Conservation (phyloP, 2,113 vertebrate species). For the Mystacornis crossleyi region DNA sequence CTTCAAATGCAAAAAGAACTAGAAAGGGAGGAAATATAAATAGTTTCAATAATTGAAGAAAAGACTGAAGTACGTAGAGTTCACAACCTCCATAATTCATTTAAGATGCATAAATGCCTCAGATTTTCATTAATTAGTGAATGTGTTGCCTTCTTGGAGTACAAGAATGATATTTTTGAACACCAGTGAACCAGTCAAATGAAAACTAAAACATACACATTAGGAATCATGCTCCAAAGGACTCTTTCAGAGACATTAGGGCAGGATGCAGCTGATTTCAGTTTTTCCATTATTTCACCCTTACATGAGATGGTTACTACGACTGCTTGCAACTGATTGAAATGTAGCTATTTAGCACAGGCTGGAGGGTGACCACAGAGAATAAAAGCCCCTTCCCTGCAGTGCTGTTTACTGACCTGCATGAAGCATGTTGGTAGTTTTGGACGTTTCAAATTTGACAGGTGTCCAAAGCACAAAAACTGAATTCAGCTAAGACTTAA, state of each 20-base stretch:
- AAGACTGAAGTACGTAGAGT: neutral
- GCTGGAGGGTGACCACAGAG: neutral
- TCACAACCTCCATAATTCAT: neutral
- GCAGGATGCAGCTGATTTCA: neutral
- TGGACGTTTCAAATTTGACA: neutral
- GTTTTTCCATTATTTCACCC: neutral
- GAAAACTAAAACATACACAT: neutral
- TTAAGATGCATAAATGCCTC: neutral
- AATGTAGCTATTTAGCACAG: neutral
- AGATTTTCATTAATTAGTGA: neutral
- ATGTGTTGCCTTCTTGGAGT: neutral
- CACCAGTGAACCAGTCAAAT: neutral
- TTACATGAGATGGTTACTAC: neutral
- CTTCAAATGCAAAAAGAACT: neutral
- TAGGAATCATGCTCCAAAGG: neutral
- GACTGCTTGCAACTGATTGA: neutral
- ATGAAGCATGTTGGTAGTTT: neutral
- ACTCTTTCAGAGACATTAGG: neutral
- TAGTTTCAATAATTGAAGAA: neutral
- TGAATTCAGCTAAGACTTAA: neutral
- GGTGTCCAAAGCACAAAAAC: neutral
- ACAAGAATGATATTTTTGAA: neutral
- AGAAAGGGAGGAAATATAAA: neutral
- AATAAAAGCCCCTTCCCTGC: neutral
- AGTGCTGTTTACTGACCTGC: neutral